Conservation (phyloP, 2,797 vertebrate species). For the Semaprochilodus insignis region DNA sequence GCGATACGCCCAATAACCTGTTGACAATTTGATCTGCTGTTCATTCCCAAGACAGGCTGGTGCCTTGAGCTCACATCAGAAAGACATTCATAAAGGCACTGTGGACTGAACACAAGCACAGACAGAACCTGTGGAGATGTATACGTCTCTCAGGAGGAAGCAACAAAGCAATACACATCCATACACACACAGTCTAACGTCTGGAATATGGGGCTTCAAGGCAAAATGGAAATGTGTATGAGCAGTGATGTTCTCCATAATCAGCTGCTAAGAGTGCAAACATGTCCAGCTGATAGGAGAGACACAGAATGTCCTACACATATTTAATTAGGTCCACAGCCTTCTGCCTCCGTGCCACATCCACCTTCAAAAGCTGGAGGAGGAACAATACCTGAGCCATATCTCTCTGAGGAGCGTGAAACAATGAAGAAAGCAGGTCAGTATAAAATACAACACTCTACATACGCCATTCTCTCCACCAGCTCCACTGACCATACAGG, state of each 20-base stretch:
- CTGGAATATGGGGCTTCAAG: not conserved
- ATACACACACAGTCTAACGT: not conserved
- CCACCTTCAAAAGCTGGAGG: not conserved
- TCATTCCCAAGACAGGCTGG: not conserved
- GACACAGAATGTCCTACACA: not conserved
- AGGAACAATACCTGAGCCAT: not conserved
- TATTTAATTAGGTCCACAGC: too few relatives aligned
- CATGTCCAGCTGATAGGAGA: not conserved
- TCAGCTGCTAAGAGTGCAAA: not conserved
- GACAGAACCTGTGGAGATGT: not conserved
- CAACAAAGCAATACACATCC: not conserved
- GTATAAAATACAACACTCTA: not conserved
- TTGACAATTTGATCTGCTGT: not conserved
- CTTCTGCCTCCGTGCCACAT: not conserved
- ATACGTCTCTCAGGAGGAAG: not conserved
- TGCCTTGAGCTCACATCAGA: not conserved
- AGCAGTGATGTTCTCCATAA: not conserved
- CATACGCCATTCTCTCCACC: not conserved
- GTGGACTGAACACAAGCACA: not conserved
- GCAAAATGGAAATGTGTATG: slow-evolving; percentile 1
- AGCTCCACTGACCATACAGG: too few relatives aligned
- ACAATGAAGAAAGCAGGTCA: not conserved
- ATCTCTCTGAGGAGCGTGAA: not conserved
- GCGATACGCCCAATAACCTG: not conserved
- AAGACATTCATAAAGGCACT: not conserved